Evolutionary conservation across 2,797 vertebrate genomes (phyloP), one percentile per base, ranked within the genome.

Genomic region (Hypotaenidia philippensis): DNA sequence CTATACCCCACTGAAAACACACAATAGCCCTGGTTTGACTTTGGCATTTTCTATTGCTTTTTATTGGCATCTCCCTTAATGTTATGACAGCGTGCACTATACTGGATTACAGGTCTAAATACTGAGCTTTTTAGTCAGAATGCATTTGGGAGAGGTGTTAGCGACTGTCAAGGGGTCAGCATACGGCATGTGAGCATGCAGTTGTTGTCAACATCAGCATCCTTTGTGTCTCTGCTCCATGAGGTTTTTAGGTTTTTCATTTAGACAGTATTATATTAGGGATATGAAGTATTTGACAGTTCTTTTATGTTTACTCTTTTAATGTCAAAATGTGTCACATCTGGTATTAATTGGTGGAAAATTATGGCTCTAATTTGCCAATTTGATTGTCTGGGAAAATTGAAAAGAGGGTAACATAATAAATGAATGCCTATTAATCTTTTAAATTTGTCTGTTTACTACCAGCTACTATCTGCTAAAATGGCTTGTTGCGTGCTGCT

Each of bases 311-410:
- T 91, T 96, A 91, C 82, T 97, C 70, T 75, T 97, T 95, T 97
- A 96, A 93, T 93, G 97, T 97, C 97, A 98, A 88, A 97, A 92
- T 96, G 66, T 96, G 94, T 97, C 96, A 89, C 96, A 96, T 91
- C 93, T 92, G 59, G 96, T 96, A 97, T 97, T 95, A 96, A 94
- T 95, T 95, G 84, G 79, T 87, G 78, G 85, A 91, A 97, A 95
- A 97, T 96, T 90, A 95, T 93, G 87, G 89, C 77, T 94, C 86
- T 96, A 90, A 97, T 95, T 97, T 96, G 83, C 81, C 86, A 90
- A 83, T 97, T 95, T 96, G 95, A 87, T 96, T 94, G 93, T 95
- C 95, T 94, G 13, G 89, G 87, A 96, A 90, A 87, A 96, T 44
- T 76, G 83, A 94, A 74, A 47, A 83, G 85, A 95, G 71, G 89